Evolutionary conservation across 1,140 invertebrate species (phyloP).

Genomic region (Drosophila kepulauana): DNA sequence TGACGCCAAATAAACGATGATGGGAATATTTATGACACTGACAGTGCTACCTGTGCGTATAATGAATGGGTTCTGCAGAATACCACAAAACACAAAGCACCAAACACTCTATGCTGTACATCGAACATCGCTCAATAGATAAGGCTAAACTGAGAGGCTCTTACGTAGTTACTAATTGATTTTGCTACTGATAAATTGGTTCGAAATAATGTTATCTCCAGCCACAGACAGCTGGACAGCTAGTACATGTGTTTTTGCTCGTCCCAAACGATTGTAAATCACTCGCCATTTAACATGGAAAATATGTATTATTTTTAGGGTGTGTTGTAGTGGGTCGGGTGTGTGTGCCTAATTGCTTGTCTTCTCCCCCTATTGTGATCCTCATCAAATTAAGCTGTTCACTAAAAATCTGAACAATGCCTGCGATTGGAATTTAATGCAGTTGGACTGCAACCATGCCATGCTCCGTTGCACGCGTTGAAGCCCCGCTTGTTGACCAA

Average conservation of each 20-base stretch:
- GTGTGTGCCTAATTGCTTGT: conserved; percentile 61
- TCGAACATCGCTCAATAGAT: conserved; percentile 46
- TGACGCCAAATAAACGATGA: conserved; percentile 74
- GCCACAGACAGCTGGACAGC: conserved; percentile 16
- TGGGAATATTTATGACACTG: conserved; percentile 84
- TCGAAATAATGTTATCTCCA: conserved; percentile 48
- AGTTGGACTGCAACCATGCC: conserved; percentile 41
- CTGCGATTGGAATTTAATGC: conserved; percentile 15
- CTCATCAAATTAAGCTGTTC: conserved; percentile 6
- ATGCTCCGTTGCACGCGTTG: conserved; percentile 55
- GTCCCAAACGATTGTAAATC: conserved; percentile 67
- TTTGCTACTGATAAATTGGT: conserved; percentile 77
- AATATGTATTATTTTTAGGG: conserved; percentile 21
- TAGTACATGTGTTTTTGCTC: conserved; percentile 66
- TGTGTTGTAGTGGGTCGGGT: background rate
- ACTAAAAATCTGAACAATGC: conserved; percentile 32
- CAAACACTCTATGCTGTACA: conserved; percentile 15
- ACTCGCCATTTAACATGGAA: conserved; percentile 60
- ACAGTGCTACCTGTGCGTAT: conserved; percentile 69
- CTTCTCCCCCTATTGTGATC: background rate
- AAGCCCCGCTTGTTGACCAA: conserved; percentile 48
- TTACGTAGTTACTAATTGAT: conserved; percentile 81
- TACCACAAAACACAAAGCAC: background rate
- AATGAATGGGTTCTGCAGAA: conserved; percentile 74
- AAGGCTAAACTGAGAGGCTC: conserved; percentile 38